A percentile compares a stretch with the other conserved stretches of the same genome.
Conservation (phyloP, 2,797 vertebrate species). For the Ficedula albicollis region DNA sequence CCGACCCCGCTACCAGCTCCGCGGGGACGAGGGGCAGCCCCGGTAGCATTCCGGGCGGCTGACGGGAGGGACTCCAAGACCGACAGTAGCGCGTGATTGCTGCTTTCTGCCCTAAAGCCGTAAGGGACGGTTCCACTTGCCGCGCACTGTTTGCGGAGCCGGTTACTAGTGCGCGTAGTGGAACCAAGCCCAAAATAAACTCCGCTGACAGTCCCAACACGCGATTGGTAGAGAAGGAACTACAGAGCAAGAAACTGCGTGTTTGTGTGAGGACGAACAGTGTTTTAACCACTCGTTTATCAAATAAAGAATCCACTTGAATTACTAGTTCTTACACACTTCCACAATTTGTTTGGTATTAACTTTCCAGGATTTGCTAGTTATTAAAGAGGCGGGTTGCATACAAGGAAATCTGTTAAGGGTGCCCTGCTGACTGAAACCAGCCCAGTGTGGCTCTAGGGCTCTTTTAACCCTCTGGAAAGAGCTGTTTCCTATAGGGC, state of each 20-base stretch:
- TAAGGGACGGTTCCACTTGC: background rate
- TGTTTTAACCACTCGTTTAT: background rate
- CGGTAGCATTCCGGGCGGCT: background rate
- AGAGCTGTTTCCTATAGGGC: background rate
- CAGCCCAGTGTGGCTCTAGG: background rate
- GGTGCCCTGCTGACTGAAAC: background rate
- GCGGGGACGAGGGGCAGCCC: background rate
- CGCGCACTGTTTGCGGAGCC: accelerated
- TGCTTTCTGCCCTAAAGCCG: background rate
- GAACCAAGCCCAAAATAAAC: background rate
- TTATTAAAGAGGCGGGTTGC: background rate
- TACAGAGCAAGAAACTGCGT: background rate
- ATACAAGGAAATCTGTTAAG: background rate
- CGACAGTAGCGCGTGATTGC: accelerated
- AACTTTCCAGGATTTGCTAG: background rate
- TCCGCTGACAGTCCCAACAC: background rate
- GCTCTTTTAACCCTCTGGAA: background rate
- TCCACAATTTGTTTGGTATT: background rate
- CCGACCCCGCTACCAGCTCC: background rate
- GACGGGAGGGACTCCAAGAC: background rate
- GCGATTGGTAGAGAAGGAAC: background rate
- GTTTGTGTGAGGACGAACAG: background rate
- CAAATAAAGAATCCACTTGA: background rate
- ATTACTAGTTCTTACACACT: background rate
- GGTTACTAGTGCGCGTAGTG: background rate